phyloP scores from a whole-genome alignment of 1,140 invertebrate genomes.

The Neodiprion fabricii region DNA sequence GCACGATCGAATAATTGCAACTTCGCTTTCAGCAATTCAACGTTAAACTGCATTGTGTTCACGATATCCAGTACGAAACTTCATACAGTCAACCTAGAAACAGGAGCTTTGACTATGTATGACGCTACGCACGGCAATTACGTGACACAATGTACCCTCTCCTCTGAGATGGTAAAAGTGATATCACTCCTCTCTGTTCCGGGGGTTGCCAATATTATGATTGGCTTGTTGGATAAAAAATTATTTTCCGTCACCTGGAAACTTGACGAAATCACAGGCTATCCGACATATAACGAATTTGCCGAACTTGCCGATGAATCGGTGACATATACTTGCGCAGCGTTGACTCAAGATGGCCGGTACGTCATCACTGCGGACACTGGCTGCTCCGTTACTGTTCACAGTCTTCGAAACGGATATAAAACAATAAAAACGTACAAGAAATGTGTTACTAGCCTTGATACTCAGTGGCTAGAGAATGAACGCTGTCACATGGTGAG shows the following conservation, averaged over 20 bases:
- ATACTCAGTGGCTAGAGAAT: conserved; percentile 48
- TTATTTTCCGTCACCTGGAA: conserved; percentile 48
- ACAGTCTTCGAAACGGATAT: conserved; percentile 34
- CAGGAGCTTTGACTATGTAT: conserved; percentile 39
- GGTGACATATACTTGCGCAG: conserved; percentile 41
- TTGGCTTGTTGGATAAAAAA: conserved; percentile 47
- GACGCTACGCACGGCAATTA: conserved; percentile 29
- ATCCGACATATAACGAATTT: conserved; percentile 28
- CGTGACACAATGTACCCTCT: conserved; percentile 41
- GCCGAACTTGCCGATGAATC: conserved; percentile 34
- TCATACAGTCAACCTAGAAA: conserved; percentile 42
- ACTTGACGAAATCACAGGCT: conserved; percentile 28
- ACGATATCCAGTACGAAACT: conserved; percentile 38
- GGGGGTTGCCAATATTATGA: conserved; percentile 36
- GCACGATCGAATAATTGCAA: too few species aligned
- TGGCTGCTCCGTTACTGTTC: conserved; percentile 46
- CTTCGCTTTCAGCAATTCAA: too few species aligned
- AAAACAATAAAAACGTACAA: conserved; percentile 45
- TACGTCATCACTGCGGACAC: conserved; percentile 53
- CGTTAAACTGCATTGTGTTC: conserved; percentile 34
- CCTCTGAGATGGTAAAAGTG: conserved; percentile 36
- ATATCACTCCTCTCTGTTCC: conserved; percentile 44
- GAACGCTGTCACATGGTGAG: conserved; percentile 49
- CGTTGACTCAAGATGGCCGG: conserved; percentile 52
- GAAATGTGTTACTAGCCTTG: conserved; percentile 46